Evolutionary conservation across 2,113 vertebrate species (phyloP), one percentile per base, ranked within the genome.

Genomic region (Centrocercus urophasianus): DNA sequence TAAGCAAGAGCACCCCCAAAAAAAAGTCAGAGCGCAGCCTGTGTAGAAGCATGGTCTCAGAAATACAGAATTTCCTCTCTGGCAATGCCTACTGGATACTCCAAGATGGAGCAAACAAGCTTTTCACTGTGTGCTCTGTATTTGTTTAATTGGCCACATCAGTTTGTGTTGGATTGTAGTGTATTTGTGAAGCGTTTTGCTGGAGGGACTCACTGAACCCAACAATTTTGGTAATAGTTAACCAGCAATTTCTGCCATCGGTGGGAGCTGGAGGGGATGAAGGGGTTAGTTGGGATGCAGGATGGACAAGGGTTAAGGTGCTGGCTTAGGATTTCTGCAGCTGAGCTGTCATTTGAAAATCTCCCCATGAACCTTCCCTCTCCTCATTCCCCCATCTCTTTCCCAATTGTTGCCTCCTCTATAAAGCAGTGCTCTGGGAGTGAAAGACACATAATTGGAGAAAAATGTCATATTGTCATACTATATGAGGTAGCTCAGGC

Each of bases 141-240:
- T 95, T 94, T 93, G 89, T 92, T 27, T 91, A 95, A 76, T 79
- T 10, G 74, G 92, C 45, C 63, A 28, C 89, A 66, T 21, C 64
- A 16, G 93, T 96, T 87, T 93, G 81, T 95, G 95, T 94, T 96
- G 95, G 93, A 94, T 5, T 76, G 88, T 47, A 13, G 28, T 0
- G 34, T 0, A 71, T 2, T 87, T 9, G 74, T 19, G 2, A 57
- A 67, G 71, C 1, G 3, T 10, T 34, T 12, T 47, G 89, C 34
- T 0, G 1, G 28, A 45, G 28, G n/a, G 60, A 82, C 28, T 56
- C 42, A 56, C 87, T 28, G 72, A 69, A 60, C 59, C 75, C 72
- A 59, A 72, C 34, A 47, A 73, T 66, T 79, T 24, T 38, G 74
- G 82, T 69, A 84, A 90, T 83, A 43, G 81, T 45, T 3, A 15